Conservation (phyloP, 2,888 invertebrate genomes). For the Pomacea canaliculata region DNA sequence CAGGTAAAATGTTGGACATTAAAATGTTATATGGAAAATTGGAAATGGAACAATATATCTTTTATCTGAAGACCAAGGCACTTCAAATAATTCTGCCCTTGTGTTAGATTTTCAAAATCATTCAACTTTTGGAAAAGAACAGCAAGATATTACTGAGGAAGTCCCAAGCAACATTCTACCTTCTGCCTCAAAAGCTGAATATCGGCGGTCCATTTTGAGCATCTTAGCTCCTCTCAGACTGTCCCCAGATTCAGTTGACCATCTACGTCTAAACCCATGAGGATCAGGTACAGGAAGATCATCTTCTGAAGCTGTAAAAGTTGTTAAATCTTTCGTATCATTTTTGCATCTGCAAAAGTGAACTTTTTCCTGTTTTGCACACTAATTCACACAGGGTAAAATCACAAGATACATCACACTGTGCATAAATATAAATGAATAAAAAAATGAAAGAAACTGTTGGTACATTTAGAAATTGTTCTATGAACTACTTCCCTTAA, state of each 20-base stretch:
- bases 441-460: too few relatives aligned
- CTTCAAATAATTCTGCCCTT: too few relatives aligned
- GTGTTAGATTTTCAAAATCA: too few relatives aligned
- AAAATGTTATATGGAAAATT: background rate
- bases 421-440: too few relatives aligned
- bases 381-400: too few relatives aligned
- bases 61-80: background rate
- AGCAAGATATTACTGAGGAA: background rate
- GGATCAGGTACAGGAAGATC: slow-evolving; percentile 15
- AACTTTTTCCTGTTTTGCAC: too few relatives aligned
- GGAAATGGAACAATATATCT: background rate
- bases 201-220: slow-evolving; percentile 34
- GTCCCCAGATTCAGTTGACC: slow-evolving; percentile 69
- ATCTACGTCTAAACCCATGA: slow-evolving; percentile 47
- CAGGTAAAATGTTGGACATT: background rate
- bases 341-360: too few relatives aligned
- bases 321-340: too few relatives aligned
- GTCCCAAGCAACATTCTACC: background rate
- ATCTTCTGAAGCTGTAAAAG: slow-evolving; percentile 28
- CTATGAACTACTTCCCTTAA: too few relatives aligned
- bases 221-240: slow-evolving; percentile 47
- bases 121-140: background rate
- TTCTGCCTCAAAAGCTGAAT: slow-evolving; percentile 52
- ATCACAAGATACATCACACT: too few relatives aligned
- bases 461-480: too few relatives aligned